Base-by-base conservation (phyloP, 2,113 vertebrate genomes). In the Chinchilla lanigera region DNA sequence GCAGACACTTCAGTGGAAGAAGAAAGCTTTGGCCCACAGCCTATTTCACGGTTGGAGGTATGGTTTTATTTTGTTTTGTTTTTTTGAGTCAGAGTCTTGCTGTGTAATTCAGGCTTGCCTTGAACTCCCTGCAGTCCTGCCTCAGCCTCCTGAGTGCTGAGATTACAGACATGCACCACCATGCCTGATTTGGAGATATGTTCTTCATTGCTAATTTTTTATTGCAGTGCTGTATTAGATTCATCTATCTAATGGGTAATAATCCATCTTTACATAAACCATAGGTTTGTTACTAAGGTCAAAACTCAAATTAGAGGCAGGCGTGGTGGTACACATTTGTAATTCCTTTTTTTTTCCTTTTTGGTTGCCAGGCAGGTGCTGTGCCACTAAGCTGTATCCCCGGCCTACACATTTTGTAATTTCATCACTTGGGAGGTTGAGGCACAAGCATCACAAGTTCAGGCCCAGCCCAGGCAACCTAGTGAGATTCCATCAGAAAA, bases 1-100 rank as follows among this genome's bases (percentile, higher is more conserved):
- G 97, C 98, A 8, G 99, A 99, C 75, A 98, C 98, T 0, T 99
- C 98, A 13, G 98, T 98, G 0, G 99, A 99, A 92, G 99, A 99
- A 20, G 99, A 99, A 93, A 99, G 96, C 98, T 99, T 99, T 95
- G 99, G 99, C 1, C 99, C 99, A 1, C 99, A 99, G 97, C 99
- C 99, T 26, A 96, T 99, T 67, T 98, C 98, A 69, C 98, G 99
- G 92, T 89, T 99, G 69, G 99, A 99, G 99, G 99, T 99, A 97
- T 91, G 97, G 67, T 69, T 69, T 69, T n/a, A 3, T 69, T 69
- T n/a, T 69, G 35, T 69, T n/a, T 5, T 61, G 60, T 63, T 28
- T 28, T 56, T 69, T 69, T 38, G 67, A 69, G 17, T 69, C 35
- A 69, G 67, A 35, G 17, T 69, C 67, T 69, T 69, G 35, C 35